These are phyloP conservation scores for Condylura cristata DNA, from an alignment of 2,113 vertebrate genomes.

Conservation along the genomic window DNA sequence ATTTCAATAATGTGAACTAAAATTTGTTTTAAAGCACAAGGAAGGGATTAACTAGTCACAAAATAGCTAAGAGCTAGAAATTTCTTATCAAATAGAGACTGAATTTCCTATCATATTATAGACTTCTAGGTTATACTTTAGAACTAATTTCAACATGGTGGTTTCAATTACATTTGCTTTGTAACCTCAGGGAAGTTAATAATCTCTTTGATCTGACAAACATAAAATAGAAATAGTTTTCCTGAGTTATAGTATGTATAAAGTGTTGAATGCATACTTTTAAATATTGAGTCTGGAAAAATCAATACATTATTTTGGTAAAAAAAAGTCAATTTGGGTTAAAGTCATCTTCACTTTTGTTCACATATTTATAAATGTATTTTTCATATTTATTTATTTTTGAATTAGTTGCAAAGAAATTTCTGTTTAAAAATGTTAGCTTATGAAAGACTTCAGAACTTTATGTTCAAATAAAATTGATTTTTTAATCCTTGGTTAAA, in stretches of 20 bases:
- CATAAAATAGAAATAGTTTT: background rate
- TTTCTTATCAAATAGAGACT: background rate
- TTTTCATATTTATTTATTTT: conserved; percentile 10
- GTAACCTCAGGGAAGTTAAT: background rate
- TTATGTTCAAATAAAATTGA: background rate
- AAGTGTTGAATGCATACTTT: background rate
- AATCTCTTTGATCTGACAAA: background rate
- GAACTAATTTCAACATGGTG: background rate
- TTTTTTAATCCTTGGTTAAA: background rate
- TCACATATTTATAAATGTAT: background rate
- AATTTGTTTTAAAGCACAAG: background rate
- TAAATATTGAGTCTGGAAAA: background rate
- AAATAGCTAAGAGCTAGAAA: background rate
- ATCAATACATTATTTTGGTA: background rate
- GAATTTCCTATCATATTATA: background rate
- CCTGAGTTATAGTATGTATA: background rate
- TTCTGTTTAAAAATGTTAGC: background rate
- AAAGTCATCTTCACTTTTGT: background rate
- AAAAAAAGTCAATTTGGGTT: background rate
- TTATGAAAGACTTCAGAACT: background rate
- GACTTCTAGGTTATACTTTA: background rate
- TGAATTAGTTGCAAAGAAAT: background rate
- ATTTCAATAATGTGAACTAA: background rate
- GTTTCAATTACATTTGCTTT: background rate
- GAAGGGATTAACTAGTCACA: background rate